Percentiles rank a stretch among this genome's conserved stretches.
Conservation (phyloP, 2,888 invertebrate genomes). For the Schizotus pectinicornis region DNA sequence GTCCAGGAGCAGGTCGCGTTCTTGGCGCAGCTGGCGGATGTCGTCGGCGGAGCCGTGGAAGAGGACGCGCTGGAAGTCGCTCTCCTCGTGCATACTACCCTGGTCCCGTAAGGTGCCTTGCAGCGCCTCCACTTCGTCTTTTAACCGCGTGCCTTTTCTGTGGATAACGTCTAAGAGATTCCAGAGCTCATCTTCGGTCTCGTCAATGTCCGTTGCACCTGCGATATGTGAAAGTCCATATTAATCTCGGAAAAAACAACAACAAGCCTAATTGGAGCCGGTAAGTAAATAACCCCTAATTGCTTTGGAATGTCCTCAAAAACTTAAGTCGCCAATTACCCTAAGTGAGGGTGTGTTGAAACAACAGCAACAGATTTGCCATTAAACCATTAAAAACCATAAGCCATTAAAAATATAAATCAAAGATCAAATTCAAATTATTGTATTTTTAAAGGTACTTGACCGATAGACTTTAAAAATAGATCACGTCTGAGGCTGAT, state of each 20-base stretch:
- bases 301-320: not conserved
- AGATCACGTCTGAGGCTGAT: no score
- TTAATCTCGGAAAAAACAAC: not conserved
- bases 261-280: not conserved
- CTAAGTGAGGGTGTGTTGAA: not conserved
- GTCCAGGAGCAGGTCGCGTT: slow-evolving; percentile 77
- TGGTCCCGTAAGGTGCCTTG: slow-evolving; percentile 69
- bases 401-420: no score
- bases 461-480: no score
- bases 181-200: slow-evolving; percentile 82
- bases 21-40: slow-evolving; percentile 69
- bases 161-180: slow-evolving; percentile 87
- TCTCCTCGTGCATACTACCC: slow-evolving; percentile 34
- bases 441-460: no score
- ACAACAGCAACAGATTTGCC: not conserved
- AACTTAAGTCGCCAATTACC: no score
- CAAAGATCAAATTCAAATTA: no score
- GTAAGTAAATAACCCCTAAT: not conserved
- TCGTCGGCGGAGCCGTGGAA: slow-evolving; percentile 61
- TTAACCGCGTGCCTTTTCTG: slow-evolving; percentile 70
- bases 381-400: no score
- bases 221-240: slow-evolving; percentile 28
- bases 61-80: slow-evolving; percentile 52
- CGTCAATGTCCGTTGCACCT: slow-evolving; percentile 54
- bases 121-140: slow-evolving; percentile 65